Base-by-base conservation (phyloP, 1,140 invertebrate species). In the Camponotus pennsylvanicus region DNA sequence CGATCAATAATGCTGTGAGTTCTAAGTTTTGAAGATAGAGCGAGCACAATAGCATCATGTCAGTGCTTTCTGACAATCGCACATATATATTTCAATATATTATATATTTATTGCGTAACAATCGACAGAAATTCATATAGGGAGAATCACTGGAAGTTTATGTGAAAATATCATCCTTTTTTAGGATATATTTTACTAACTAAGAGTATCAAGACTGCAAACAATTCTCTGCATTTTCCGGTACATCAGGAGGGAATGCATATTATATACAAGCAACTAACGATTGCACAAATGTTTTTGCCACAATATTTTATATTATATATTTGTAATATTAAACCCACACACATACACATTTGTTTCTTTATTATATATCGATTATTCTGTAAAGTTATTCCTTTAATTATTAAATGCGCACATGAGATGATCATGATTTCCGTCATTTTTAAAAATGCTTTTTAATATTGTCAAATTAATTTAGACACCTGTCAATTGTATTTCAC, bases 1-100 rank as follows among this genome's bases (percentile, higher is more conserved):
- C 78, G 78, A 80, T 80, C 78, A 80, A 80, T 80, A 80, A 80
- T 13, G 6, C 37, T 21, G 49, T 21, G 64, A 27, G 77, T 80
- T 34, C 78, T 42, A 59, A 80, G 66, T 57, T 8, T 21, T 49
- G 37, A 70, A 70, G 52, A 34, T 27, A 55, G 64, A 70, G 78
- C 15, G 49, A 80, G 21, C 66, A 34, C 52, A 42, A 69, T 2
- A 15, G 61, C 77, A 34, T 15, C 45, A 70, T 32, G 78, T 32
- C 32, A 80, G 69, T 32, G 32, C 8, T 8, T 21, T 42, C 4
- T 52, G 66, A 0, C 3, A 3, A 42, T 21, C 27, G 11, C 0
- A 13, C n/a, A 21, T 6, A 13, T 1, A 13, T 64, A 49, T 42
- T 45, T 55, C 7, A 37, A 13, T 49, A n/a, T 45, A 45, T 61